Evolutionary conservation across 2,797 vertebrate genomes (phyloP).

Genomic region (Triplophysa bombifrons): DNA sequence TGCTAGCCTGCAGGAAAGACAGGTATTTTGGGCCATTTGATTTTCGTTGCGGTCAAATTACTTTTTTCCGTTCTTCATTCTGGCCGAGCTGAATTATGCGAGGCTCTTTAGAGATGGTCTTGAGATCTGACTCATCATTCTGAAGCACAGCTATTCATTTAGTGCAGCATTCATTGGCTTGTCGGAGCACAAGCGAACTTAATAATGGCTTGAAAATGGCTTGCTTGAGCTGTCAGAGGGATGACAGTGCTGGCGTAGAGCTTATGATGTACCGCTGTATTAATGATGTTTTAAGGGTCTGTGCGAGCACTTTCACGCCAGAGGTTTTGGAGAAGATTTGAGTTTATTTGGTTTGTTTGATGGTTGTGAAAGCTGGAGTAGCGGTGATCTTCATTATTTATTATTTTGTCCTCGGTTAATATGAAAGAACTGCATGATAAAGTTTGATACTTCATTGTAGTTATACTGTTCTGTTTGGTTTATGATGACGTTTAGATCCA

Average conservation of each 20-base stretch:
- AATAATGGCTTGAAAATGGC: constrained; percentile 38
- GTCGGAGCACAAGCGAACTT: constrained; percentile 28
- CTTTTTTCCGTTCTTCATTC: constrained; percentile 2
- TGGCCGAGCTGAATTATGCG: constrained; percentile 21
- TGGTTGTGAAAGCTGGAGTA: too few species aligned
- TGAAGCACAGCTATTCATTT: constrained; percentile 28
- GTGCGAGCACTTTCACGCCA: background rate
- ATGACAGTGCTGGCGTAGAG: background rate
- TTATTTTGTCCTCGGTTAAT: background rate
- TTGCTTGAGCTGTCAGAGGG: constrained; percentile 19
- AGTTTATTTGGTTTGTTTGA: background rate
- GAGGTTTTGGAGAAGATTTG: background rate
- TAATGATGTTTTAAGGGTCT: background rate
- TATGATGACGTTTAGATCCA: too few species aligned
- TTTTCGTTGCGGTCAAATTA: constrained; percentile 47
- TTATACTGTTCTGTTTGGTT: too few species aligned
- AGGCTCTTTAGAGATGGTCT: constrained; percentile 13
- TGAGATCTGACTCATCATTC: constrained; percentile 34
- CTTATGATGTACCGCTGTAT: background rate
- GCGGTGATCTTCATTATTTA: too few species aligned
- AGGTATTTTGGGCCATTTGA: constrained; percentile 42
- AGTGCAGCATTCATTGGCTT: constrained; percentile 29
- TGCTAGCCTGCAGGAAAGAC: constrained; percentile 28
- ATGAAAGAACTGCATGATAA: background rate
- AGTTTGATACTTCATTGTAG: too few species aligned